These are phyloP conservation scores for Platalea minor DNA, from an alignment of 2,797 vertebrate genomes.

Conservation along the genomic window DNA sequence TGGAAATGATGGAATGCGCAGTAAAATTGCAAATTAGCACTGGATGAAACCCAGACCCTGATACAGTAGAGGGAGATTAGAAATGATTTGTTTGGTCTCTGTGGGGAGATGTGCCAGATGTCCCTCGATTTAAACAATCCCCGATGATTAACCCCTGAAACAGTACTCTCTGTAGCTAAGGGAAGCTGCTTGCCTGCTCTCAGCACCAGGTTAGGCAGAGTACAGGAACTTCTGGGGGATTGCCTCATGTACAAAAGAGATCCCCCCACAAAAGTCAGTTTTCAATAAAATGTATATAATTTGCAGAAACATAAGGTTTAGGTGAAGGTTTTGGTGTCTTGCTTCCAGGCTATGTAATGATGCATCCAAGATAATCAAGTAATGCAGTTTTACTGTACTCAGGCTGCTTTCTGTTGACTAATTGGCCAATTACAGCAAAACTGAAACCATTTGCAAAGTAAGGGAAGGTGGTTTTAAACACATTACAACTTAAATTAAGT, in stretches of 20 bases:
- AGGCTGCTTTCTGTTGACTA: neutral
- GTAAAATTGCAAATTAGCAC: slow-evolving; percentile 43
- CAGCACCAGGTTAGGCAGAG: neutral
- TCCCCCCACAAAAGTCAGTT: neutral
- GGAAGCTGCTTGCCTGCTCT: neutral
- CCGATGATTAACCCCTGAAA: neutral
- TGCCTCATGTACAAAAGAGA: neutral
- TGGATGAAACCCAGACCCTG: slow-evolving; percentile 48
- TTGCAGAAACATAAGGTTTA: neutral
- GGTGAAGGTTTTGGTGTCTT: neutral
- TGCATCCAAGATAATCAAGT: neutral
- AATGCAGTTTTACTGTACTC: neutral
- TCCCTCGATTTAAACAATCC: slow-evolving; percentile 36
- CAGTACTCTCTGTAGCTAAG: neutral
- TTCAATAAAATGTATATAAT: neutral
- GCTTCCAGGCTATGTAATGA: neutral
- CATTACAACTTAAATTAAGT: neutral
- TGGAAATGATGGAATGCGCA: slow-evolving; percentile 14
- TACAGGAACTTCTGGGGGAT: neutral
- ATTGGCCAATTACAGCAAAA: neutral
- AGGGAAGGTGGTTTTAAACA: neutral
- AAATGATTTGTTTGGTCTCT: slow-evolving; percentile 60
- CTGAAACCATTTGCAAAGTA: neutral
- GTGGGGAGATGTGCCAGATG: slow-evolving; percentile 46
- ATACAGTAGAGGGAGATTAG: slow-evolving; percentile 35